Conservation (phyloP, 1,140 invertebrate genomes). For the Macrobrachium rosenbergii region DNA sequence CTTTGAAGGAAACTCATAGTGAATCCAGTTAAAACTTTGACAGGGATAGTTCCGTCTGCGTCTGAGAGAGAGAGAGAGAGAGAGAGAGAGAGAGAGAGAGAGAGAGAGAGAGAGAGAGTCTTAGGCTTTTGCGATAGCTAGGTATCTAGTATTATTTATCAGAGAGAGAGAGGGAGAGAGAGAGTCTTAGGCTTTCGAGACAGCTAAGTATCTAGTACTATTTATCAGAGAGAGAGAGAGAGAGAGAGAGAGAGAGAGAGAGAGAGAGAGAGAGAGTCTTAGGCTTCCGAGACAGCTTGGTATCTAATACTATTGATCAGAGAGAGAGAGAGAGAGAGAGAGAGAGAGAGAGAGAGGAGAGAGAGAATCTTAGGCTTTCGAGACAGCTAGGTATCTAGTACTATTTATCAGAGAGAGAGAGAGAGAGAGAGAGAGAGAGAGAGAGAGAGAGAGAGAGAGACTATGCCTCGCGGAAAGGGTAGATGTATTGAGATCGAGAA, state of each 20-base stretch:
- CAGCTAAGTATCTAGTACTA: too few relatives aligned
- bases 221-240: not conserved
- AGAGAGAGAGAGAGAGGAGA: not conserved
- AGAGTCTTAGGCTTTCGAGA: not conserved
- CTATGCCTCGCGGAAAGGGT: too few relatives aligned
- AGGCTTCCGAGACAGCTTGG: not conserved
- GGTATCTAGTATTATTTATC: not conserved
- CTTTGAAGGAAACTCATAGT: too few relatives aligned
- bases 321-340: slow-evolving; percentile 10
- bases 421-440: not conserved
- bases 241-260: slow-evolving; percentile 22
- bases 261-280: not conserved
- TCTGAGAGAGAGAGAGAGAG: slow-evolving; percentile 8
- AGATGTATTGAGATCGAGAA: too few relatives aligned
- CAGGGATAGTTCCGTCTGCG: not conserved
- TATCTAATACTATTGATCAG: not conserved
- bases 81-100: slow-evolving; percentile 19
- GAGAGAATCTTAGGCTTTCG: not conserved
- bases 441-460: not conserved
- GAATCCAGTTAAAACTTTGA: too few relatives aligned
- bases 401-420: too few relatives aligned
- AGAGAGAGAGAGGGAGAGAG: slow-evolving; percentile 10
- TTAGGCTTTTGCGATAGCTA: not conserved
- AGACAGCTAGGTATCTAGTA: not conserved
- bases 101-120: slow-evolving; percentile 4